These are phyloP conservation scores for Ecdyonurus torrentis DNA, from an alignment of 2,888 invertebrate genomes.

Conservation along the genomic window DNA sequence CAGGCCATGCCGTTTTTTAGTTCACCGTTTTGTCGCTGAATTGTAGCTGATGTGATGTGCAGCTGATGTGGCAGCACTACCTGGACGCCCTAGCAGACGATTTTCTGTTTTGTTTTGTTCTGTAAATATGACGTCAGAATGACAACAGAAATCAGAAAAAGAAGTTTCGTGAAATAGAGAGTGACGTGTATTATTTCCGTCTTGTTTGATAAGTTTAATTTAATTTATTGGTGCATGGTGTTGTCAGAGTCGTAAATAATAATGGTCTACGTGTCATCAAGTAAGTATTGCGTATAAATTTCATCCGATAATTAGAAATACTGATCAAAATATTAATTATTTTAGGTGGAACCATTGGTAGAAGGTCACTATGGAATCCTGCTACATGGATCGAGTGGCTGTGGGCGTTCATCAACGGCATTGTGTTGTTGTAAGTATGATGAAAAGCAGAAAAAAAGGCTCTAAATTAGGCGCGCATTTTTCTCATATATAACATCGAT, in stretches of 20 bases:
- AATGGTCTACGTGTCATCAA: neutral
- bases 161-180: neutral
- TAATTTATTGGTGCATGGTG: neutral
- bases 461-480: no score
- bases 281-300: neutral
- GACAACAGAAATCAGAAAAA: neutral
- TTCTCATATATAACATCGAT: no score
- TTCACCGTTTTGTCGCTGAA: no score
- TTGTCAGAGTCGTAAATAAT: neutral
- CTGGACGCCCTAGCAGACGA: neutral
- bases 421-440: neutral
- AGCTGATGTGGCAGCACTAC: neutral
- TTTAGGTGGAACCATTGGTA: neutral
- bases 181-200: no score
- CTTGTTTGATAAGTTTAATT: neutral
- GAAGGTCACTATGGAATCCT: neutral
- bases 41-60: no score
- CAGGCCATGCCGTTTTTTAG: no score
- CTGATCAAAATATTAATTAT: neutral
- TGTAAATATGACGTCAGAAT: neutral
- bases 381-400: slow-evolving; percentile 1
- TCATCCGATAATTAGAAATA: neutral
- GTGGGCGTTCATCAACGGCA: neutral
- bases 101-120: neutral
- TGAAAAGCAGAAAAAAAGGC: no score